A percentile compares a stretch with the other conserved stretches of the same genome.
Conservation (phyloP, 2,888 invertebrate genomes). For the Meliscaeva auricollis region DNA sequence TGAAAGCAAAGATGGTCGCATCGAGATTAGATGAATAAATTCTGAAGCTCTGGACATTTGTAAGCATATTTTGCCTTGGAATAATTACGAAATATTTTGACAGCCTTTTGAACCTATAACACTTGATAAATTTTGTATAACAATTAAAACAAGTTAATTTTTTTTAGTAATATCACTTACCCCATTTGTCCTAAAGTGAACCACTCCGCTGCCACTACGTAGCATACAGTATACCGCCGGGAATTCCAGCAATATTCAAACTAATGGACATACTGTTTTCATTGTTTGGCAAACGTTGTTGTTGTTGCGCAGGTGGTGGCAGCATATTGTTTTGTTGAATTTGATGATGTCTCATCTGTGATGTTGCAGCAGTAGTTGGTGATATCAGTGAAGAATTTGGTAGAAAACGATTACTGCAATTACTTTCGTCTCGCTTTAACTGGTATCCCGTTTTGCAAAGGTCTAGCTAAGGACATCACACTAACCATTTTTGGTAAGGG, state of each 20-base stretch:
- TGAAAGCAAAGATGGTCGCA: too few species aligned
- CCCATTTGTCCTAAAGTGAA: conserved; percentile 47
- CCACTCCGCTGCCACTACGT: background rate
- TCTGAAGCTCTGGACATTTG: too few species aligned
- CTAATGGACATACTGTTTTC: conserved; percentile 63
- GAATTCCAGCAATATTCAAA: conserved; percentile 61
- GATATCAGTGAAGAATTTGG: background rate
- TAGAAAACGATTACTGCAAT: conserved; percentile 50
- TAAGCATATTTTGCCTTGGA: too few species aligned
- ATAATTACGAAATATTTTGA: too few species aligned
- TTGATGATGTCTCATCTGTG: conserved; percentile 47
- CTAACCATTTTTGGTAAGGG: conserved; percentile 32
- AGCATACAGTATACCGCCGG: conserved; percentile 61
- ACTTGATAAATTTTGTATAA: too few species aligned
- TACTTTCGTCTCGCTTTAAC: conserved; percentile 43
- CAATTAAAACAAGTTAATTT: background rate
- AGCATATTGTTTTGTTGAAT: conserved; percentile 50
- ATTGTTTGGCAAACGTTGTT: conserved; percentile 42
- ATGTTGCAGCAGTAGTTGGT: background rate
- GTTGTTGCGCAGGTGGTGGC: background rate
- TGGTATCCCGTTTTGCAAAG: conserved; percentile 1
- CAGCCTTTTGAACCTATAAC: too few species aligned
- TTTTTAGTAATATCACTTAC: conserved; percentile 37
- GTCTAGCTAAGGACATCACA: conserved; percentile 56
- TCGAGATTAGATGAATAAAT: too few species aligned